Conservation (phyloP, 2,797 vertebrate genomes). For the Acanthurus leucopareius region DNA sequence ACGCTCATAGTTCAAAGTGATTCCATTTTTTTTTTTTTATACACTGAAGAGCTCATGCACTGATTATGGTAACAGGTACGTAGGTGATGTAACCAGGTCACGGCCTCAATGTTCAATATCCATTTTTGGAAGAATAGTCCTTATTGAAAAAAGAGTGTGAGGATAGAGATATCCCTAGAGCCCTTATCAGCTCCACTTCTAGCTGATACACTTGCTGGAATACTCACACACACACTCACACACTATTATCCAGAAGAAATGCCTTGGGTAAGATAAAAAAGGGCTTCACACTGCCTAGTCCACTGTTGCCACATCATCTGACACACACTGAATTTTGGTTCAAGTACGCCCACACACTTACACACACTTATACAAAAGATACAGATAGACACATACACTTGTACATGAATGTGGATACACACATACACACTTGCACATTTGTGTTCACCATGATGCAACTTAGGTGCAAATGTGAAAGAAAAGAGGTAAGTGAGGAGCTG, state of each 20-base stretch:
- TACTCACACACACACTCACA: slow-evolving; percentile 28
- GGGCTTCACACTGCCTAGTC: slow-evolving; percentile 33
- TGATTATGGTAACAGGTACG: slow-evolving; percentile 36
- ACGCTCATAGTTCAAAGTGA: not conserved
- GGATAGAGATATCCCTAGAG: slow-evolving; percentile 63
- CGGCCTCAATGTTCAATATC: slow-evolving; percentile 48
- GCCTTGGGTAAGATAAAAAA: slow-evolving; percentile 49
- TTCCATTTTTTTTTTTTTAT: slow-evolving; percentile 2
- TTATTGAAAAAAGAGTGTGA: slow-evolving; percentile 54
- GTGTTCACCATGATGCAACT: slow-evolving; percentile 61
- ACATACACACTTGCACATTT: slow-evolving; percentile 27
- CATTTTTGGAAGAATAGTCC: slow-evolving; percentile 57
- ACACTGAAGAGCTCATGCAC: slow-evolving; percentile 2
- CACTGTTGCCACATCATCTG: slow-evolving; percentile 62
- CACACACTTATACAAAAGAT: slow-evolving; percentile 22
- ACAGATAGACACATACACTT: slow-evolving; percentile 34
- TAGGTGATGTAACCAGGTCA: slow-evolving; percentile 64
- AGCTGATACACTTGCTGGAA: slow-evolving; percentile 39
- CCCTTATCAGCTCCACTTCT: slow-evolving; percentile 61
- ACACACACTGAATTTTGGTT: slow-evolving; percentile 37
- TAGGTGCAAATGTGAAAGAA: slow-evolving; percentile 62
- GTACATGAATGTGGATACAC: slow-evolving; percentile 23
- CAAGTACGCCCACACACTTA: slow-evolving; percentile 26
- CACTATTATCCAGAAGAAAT: slow-evolving; percentile 47
- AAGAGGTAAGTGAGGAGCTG: slow-evolving; percentile 29